Evolutionary conservation across 2,113 vertebrate species (phyloP).

Genomic region (Eolophus roseicapilla): DNA sequence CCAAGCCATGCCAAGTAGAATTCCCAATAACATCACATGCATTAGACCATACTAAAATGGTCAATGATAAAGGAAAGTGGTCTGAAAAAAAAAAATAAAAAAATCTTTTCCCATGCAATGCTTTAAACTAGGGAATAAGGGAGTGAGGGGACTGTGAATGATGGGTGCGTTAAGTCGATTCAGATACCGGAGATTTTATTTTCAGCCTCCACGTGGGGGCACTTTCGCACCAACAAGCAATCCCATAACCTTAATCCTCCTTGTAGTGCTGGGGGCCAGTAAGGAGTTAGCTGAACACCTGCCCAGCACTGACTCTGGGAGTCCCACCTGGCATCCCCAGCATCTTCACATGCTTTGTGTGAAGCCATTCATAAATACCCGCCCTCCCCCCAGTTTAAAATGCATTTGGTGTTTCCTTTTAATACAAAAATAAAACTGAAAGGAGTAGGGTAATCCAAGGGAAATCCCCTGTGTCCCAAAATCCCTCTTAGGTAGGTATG

Average conservation of each 20-base stretch:
- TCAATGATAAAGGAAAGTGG: not conserved
- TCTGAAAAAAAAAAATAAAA: not conserved
- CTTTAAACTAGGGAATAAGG: not conserved
- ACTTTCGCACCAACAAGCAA: conserved; percentile 42
- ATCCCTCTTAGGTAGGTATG: not conserved
- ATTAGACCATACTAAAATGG: not conserved
- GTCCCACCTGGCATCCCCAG: not conserved
- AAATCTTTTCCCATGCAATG: not conserved
- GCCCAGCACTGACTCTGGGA: not conserved
- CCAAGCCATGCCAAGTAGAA: not conserved
- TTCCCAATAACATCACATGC: not conserved
- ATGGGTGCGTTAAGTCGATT: not conserved
- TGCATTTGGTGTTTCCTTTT: not conserved
- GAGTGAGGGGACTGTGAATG: not conserved
- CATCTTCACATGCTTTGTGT: not conserved
- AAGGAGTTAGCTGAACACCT: not conserved
- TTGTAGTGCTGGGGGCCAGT: not conserved
- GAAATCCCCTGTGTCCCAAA: not conserved
- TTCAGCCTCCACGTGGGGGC: conserved; percentile 58
- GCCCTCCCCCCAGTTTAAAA: not conserved
- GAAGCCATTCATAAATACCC: not conserved
- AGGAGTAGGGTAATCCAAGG: not conserved
- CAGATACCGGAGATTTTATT: not conserved
- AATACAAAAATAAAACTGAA: not conserved
- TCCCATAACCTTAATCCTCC: not conserved